Evolutionary conservation across 2,888 invertebrate species (phyloP).

Genomic region (Orthonychiurus folsomi): DNA sequence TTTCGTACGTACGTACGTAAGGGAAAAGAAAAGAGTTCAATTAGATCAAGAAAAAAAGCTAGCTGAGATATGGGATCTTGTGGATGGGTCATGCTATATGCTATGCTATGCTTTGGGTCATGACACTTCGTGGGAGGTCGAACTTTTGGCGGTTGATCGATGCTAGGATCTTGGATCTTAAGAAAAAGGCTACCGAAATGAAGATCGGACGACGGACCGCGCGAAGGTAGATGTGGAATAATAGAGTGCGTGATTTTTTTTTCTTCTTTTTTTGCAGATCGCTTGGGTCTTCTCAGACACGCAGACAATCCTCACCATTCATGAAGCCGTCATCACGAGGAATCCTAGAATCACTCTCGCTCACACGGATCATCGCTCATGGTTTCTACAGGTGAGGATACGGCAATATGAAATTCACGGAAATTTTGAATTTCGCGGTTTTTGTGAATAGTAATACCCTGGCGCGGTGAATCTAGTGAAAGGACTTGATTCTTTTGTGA

Average conservation of each 20-base stretch:
- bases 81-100: no score
- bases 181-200: no score
- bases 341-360: slow-evolving; percentile 78
- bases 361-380: slow-evolving; percentile 81
- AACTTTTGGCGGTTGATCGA: no score
- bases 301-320: slow-evolving; percentile 83
- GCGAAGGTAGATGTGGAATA: neutral
- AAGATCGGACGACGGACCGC: no score
- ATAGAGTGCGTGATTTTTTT: neutral
- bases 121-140: no score
- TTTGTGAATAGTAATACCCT: no score
- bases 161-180: no score
- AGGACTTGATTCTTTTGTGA: no score
- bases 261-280: slow-evolving; percentile 53
- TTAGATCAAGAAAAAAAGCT: neutral
- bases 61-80: slow-evolving; percentile 16
- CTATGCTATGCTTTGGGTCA: no score
- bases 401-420: neutral
- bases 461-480: no score
- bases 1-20: slow-evolving; percentile 14
- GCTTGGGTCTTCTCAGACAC: slow-evolving; percentile 90
- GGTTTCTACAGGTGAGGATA: slow-evolving; percentile 60
- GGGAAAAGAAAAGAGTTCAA: slow-evolving; percentile 5
- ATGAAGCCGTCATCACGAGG: slow-evolving; percentile 83
- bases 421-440: no score